Evolutionary conservation across 1,140 invertebrate genomes (phyloP).

Genomic region (Zaprionus kolodkinae): DNA sequence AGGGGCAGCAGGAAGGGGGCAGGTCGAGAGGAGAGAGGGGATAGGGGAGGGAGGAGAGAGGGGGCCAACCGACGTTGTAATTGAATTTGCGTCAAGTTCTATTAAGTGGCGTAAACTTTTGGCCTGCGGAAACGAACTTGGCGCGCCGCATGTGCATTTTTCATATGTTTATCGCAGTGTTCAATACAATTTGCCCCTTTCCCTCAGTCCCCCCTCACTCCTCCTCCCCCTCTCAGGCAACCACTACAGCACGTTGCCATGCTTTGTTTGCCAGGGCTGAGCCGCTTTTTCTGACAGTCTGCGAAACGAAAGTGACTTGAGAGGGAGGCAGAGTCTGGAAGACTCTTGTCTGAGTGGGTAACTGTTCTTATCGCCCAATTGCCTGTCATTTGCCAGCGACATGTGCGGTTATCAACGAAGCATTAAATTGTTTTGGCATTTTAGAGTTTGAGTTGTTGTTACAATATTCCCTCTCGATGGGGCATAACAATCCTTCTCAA

Average conservation of each 20-base stretch:
- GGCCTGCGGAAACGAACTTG: constrained; percentile 72
- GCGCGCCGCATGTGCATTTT: constrained; percentile 78
- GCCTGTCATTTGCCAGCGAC: constrained; percentile 66
- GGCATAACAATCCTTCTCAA: background rate
- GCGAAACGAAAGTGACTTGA: constrained; percentile 54
- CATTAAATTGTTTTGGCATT: constrained; percentile 81
- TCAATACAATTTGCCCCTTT: constrained; percentile 49
- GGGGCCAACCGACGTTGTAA: constrained; percentile 58
- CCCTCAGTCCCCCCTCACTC: background rate
- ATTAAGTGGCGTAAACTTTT: constrained; percentile 83
- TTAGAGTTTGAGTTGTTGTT: constrained; percentile 55
- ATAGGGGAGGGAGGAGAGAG: too few species aligned
- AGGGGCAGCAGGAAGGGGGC: background rate
- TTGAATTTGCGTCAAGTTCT: constrained; percentile 83
- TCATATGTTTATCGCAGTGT: constrained; percentile 80
- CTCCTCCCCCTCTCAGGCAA: too few species aligned
- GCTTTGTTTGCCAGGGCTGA: constrained; percentile 31
- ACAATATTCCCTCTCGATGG: constrained; percentile 24
- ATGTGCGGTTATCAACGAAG: constrained; percentile 78
- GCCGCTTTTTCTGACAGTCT: constrained; percentile 55
- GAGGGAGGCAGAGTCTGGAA: background rate
- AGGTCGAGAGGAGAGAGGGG: too few species aligned
- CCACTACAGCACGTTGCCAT: constrained; percentile 4
- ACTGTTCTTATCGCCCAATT: constrained; percentile 54
- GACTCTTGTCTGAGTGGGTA: constrained; percentile 19